A percentile compares a stretch with the other conserved stretches of the same genome.
phyloP scores from a whole-genome alignment of 2,113 vertebrate genomes.

The Gymnarchus niloticus region DNA sequence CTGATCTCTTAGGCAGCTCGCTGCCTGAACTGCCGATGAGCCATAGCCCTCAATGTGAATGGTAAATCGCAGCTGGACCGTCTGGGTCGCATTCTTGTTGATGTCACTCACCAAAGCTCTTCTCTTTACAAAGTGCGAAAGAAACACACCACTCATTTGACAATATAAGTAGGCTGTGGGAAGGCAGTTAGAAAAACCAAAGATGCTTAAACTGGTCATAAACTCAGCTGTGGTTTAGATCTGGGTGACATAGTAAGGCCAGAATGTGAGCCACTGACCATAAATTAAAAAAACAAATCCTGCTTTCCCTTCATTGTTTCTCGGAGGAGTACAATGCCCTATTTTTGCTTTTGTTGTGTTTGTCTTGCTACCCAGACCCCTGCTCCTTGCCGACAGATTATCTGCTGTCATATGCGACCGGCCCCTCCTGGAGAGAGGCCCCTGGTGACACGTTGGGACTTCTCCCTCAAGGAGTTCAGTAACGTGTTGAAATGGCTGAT shows the following conservation, averaged over 20 bases:
- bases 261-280: neutral
- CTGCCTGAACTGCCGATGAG: too few relatives aligned
- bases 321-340: neutral
- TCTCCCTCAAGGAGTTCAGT: neutral
- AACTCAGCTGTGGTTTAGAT: conserved; percentile 1
- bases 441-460: too few relatives aligned
- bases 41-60: too few relatives aligned
- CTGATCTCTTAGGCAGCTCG: neutral
- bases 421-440: neutral
- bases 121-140: neutral
- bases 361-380: neutral
- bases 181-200: neutral
- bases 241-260: neutral
- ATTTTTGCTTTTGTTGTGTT: neutral
- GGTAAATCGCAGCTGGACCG: neutral
- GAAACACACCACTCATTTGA: conserved; percentile 2
- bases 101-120: neutral
- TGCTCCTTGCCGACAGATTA: neutral
- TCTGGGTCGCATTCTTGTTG: neutral
- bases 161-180: neutral
- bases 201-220: neutral
- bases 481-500: neutral
- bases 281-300: neutral
- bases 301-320: neutral
- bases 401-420: neutral